These are phyloP conservation scores for Ciconia boyciana DNA, from an alignment of 2,113 vertebrate genomes.

Conservation along the genomic window DNA sequence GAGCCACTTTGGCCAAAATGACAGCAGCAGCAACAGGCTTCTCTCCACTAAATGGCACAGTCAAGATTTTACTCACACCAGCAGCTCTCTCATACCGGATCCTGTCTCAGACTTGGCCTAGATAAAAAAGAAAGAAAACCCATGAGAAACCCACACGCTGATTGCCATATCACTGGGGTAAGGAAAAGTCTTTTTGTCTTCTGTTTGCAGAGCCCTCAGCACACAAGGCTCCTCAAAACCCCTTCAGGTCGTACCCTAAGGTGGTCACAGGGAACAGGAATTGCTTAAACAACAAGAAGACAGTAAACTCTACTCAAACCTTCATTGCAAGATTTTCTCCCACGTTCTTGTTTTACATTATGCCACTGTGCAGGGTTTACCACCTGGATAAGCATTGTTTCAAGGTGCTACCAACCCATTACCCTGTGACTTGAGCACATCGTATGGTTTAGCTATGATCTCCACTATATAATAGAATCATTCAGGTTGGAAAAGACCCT, in stretches of 20 bases:
- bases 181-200: not conserved
- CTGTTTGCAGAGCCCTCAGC: not conserved
- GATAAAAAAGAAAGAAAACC: slow-evolving; percentile 37
- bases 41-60: not conserved
- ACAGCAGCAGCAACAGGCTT: not conserved
- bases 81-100: slow-evolving; percentile 75
- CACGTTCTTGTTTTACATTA: not conserved
- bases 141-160: not conserved
- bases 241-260: not conserved
- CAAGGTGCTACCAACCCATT: not conserved
- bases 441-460: not conserved
- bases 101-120: slow-evolving; percentile 89
- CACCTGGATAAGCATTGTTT: not conserved
- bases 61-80: slow-evolving; percentile 81
- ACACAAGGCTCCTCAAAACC: not conserved
- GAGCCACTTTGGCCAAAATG: not conserved
- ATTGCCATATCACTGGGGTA: not conserved
- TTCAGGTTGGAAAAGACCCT: not conserved
- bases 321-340: not conserved
- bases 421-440: not conserved
- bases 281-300: not conserved
- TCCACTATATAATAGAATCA: not conserved
- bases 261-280: not conserved
- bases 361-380: not conserved
- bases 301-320: not conserved